Base-by-base conservation (phyloP, 2,113 vertebrate species). In the Macroglossus sobrinus region DNA sequence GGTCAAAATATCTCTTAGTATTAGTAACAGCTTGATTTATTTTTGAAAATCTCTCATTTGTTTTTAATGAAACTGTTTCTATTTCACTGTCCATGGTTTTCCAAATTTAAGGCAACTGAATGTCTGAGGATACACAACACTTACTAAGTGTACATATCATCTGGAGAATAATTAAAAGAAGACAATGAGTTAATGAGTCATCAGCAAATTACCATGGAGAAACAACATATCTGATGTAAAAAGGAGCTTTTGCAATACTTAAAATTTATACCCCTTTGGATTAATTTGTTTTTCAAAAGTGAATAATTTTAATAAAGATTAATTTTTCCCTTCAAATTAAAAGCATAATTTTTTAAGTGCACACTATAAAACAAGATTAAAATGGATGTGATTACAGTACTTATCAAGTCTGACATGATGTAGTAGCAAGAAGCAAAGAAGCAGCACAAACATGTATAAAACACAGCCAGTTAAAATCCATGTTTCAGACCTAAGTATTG, bases 241-340 rank as follows among this genome's bases (percentile, higher is more conserved):
- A 79, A 66, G 19, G 28, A 82, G 33, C 8, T 76, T 90, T 85
- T 63, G 71, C 16, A 40, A 24, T 63, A 28, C 30, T 91, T 69
- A 88, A 66, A 28, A 81, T 79, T 85, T 55, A 59, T 16, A 38
- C 4, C 78, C 21, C 2, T 95, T 92, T 75, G 40, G 19, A 50
- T 74, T 89, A 80, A 71, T 92, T 64, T 72, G 47, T 68, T 95
- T 96, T 95, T 93, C 55, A 86, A 93, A 84, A 84, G 21, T 28
- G 22, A 93, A 74, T 28, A 81, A 24, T 63, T 69, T 5, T 92
- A 81, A 78, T n/a, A 75, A 76, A 88, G 15, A 6, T 68, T 57
- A 38, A 55, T 74, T 69, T 13, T 79, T 69, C 4, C 12, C 15
- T 38, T 74, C 28, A 85, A 91, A 89, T 71, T 76, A 85, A 82